Base-by-base conservation (phyloP, 1,140 invertebrate species). In the Argopecten irradians region DNA sequence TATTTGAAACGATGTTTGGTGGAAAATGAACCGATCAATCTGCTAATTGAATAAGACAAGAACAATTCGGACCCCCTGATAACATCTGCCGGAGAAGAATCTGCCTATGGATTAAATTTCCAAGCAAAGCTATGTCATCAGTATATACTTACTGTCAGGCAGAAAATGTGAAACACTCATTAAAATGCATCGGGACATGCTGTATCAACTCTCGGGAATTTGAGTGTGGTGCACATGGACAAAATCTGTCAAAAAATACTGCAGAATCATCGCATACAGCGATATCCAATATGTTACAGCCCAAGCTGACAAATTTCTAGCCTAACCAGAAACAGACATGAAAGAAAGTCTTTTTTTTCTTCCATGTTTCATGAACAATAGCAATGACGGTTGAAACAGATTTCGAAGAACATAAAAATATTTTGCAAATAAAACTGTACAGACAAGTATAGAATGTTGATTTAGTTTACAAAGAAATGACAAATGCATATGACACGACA, bases 211-310 rank as follows among this genome's bases (percentile, higher is more conserved):
- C 8, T 16, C 5, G 55, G 55, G 55, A 71, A 71, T 71, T 71
- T n/a, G 22, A 71, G 55, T 71, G 55, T n/a, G 28, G 55, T 71
- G n/a, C 55, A 71, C 55, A 71, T 71, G 55, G 55, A n/a, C 55
- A 71, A 71, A 71, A 71, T 71, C 55, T 71, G 55, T 71, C 55
- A n/a, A 71, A 71, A 46, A 71, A 71, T 71, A 71, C 55, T 71
- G 55, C 55, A 71, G 55, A 71, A 28, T 71, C 55, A 71, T 71
- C 55, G n/a, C n/a, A 28, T 71, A 71, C 55, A 71, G 55, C 1
- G 55, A 28, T 71, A 71, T 71, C 55, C 55, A 71, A 71, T 71
- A 28, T 71, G 22, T 71, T 28, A 71, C 55, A 16, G 16, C 22
- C n/a, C 22, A 71, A 28, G 55, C 55, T n/a, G 55, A 71, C 55